Conservation (phyloP, 35 echinoderm and acorn worm species). For the Diadema setosum region DNA sequence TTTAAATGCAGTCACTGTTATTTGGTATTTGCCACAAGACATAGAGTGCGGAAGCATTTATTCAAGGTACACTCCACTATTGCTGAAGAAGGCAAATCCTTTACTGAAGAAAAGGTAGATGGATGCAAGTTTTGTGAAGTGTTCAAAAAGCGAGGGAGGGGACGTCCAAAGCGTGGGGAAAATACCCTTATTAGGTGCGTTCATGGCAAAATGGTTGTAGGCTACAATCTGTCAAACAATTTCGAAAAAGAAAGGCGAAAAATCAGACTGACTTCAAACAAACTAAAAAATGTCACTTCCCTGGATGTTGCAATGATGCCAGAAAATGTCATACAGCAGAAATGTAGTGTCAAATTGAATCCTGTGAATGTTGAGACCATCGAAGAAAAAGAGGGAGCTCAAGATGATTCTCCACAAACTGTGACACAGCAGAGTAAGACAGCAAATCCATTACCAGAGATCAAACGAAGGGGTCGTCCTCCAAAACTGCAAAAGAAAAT, state of each 20-base stretch:
- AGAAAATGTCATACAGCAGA: not conserved
- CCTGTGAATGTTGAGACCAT: not conserved
- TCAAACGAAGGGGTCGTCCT: too few species aligned
- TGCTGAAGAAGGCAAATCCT: not conserved
- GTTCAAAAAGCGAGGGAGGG: not conserved
- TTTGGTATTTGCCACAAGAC: not conserved
- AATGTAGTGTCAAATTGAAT: constrained; percentile 1
- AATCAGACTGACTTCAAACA: not conserved
- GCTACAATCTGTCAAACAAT: not conserved
- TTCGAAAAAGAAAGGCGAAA: not conserved
- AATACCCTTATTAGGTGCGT: not conserved
- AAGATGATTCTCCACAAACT: not conserved
- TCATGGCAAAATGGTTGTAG: not conserved
- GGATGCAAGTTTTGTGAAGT: constrained; percentile 17
- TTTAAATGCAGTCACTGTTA: not conserved
- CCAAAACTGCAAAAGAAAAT: too few species aligned
- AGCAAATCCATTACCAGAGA: too few species aligned
- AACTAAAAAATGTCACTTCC: not conserved
- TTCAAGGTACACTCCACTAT: not conserved
- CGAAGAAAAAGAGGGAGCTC: not conserved
- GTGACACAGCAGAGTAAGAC: too few species aligned
- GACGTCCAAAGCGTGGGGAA: constrained; percentile 10
- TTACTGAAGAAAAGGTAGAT: constrained; percentile 11
- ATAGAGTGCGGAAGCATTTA: not conserved
- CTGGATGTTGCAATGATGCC: not conserved